Conservation (phyloP, 2,888 invertebrate genomes). For the Piscicola geometra region DNA sequence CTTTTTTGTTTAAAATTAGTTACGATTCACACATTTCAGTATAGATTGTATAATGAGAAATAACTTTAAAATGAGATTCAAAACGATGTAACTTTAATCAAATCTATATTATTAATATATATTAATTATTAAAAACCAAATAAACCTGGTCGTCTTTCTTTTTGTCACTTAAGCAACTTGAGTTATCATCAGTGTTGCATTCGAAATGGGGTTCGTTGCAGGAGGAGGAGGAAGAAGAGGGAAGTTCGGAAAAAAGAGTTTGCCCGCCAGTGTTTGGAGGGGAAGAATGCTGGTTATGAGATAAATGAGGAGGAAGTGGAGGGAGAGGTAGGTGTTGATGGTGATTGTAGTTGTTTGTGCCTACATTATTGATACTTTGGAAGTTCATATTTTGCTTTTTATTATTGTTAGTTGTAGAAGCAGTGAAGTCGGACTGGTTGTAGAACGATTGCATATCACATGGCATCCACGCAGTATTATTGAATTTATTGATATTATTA, state of each 20-base stretch:
- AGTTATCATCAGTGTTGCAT: not conserved
- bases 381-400: not conserved
- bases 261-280: too few species aligned
- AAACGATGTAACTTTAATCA: too few species aligned
- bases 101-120: too few species aligned
- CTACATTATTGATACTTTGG: not conserved
- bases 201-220: not conserved
- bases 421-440: not conserved
- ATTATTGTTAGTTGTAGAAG: not conserved
- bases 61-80: too few species aligned
- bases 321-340: not conserved
- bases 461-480: not conserved
- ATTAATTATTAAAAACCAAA: not conserved
- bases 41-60: too few species aligned
- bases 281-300: too few species aligned
- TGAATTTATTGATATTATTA: constrained; percentile 1
- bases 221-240: not conserved
- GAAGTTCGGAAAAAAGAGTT: too few species aligned
- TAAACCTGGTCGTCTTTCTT: not conserved
- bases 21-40: too few species aligned
- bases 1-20: too few species aligned
- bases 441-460: not conserved
- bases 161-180: not conserved
- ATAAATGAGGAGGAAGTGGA: too few species aligned
- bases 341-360: not conserved